Conservation (phyloP, 2,797 vertebrate species). For the Natrix natrix region DNA sequence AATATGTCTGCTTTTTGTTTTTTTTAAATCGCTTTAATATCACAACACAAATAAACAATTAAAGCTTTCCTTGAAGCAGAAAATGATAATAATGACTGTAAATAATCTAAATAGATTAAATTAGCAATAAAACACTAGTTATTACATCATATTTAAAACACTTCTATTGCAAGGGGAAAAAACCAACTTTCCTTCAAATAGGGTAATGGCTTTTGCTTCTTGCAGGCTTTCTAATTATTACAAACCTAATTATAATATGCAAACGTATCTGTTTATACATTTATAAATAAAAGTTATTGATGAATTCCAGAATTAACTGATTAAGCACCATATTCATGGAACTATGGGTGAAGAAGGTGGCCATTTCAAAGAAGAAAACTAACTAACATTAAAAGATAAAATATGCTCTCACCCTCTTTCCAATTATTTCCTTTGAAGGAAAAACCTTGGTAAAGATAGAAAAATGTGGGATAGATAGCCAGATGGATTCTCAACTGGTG, state of each 20-base stretch:
- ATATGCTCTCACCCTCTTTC: neutral
- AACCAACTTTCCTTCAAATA: neutral
- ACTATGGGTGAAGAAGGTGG: neutral
- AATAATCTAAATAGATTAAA: neutral
- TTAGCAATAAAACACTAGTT: neutral
- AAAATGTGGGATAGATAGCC: too few relatives aligned
- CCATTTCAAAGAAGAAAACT: neutral
- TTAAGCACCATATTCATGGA: neutral
- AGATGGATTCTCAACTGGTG: too few relatives aligned
- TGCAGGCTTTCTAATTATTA: neutral
- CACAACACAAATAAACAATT: neutral
- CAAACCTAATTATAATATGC: neutral
- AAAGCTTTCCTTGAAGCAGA: neutral
- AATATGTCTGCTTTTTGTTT: neutral
- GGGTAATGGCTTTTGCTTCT: neutral
- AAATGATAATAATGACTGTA: neutral
- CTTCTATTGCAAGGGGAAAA: neutral
- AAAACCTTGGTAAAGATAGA: neutral
- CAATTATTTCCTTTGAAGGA: neutral
- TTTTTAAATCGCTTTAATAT: neutral
- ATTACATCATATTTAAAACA: neutral
- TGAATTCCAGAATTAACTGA: neutral
- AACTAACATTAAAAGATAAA: neutral
- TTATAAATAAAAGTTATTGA: neutral
- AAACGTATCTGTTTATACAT: neutral